Base-by-base conservation (phyloP, 2,113 vertebrate species). In the Tenrec ecaudatus region DNA sequence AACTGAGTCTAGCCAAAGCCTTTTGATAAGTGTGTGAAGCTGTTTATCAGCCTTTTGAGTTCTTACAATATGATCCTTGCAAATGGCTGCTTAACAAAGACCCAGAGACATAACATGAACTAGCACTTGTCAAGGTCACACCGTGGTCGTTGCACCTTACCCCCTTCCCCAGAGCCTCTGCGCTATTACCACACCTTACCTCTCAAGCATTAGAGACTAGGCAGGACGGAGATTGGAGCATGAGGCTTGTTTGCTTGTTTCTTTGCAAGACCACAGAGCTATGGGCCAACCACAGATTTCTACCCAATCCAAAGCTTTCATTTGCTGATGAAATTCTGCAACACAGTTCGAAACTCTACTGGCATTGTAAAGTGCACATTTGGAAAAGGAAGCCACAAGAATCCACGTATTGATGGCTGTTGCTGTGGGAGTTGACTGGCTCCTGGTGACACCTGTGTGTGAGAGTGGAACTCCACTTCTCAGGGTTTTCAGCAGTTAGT, bases 351-450 rank as follows among this genome's bases (percentile, higher is more conserved):
- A 66, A 89, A 86, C 64, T 64, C 19, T n/a, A 25, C 62, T 71
- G 53, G 57, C 29, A 78, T 60, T 88, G 81, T 88, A 25, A 80
- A 82, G n/a, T 64, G 27, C 43, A 82, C 16, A 58, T 71, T 73
- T 38, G 16, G 38, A 77, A 92, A 82, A 77, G 25, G 78, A 89
- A 91, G 89, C 58, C 31, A 15, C 5, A 90, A 73, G 77, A 73
- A 38, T 9, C 19, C 7, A 57, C 25, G 57, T 66, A 40, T 29
- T 38, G 36, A 73, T 73, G 36, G 1, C 33, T 36, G 71, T 22
- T 73, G 19, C 33, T 19, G 8, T 36, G 8, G 47, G 29, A 22
- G 7, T 36, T 36, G 71, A 73, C n/a, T 36, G 71, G 2, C 71
- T 73, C 69, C n/a, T 20, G 10, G n/a, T 2, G 7, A 7, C n/a